These are phyloP conservation scores for Pammene aurita DNA, from an alignment of 2,888 invertebrate genomes.

Conservation along the genomic window DNA sequence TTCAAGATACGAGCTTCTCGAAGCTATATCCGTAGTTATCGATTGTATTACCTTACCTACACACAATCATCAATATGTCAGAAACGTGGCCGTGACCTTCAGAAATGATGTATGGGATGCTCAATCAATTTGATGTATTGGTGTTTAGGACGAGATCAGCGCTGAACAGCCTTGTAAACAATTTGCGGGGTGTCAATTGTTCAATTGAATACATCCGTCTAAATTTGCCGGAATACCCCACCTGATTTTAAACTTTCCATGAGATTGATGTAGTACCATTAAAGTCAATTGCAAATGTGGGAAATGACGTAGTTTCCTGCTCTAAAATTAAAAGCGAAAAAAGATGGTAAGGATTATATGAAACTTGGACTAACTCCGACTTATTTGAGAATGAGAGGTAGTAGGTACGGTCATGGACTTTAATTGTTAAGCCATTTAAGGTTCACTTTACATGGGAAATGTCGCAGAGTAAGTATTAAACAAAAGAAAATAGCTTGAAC, in stretches of 20 bases:
- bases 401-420: no score
- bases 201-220: background rate
- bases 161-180: slow-evolving; percentile 2
- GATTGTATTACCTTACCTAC: slow-evolving; percentile 14
- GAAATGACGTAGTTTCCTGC: no score
- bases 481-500: no score
- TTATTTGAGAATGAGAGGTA: no score
- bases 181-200: slow-evolving; percentile 11
- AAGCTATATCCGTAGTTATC: slow-evolving; percentile 15
- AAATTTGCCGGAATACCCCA: background rate
- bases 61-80: slow-evolving; percentile 21
- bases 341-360: no score
- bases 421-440: no score
- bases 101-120: slow-evolving; percentile 48
- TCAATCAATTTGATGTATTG: slow-evolving; percentile 37
- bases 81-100: slow-evolving; percentile 50
- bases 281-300: background rate
- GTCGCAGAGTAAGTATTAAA: no score
- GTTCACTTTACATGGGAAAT: no score
- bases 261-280: background rate
- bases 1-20: background rate
- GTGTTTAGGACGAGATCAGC: slow-evolving; percentile 8
- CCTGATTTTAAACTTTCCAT: background rate
- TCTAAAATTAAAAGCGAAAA: no score
- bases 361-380: no score